Conservation (phyloP, 2,888 invertebrate genomes). For the Plemyria rubiginata region DNA sequence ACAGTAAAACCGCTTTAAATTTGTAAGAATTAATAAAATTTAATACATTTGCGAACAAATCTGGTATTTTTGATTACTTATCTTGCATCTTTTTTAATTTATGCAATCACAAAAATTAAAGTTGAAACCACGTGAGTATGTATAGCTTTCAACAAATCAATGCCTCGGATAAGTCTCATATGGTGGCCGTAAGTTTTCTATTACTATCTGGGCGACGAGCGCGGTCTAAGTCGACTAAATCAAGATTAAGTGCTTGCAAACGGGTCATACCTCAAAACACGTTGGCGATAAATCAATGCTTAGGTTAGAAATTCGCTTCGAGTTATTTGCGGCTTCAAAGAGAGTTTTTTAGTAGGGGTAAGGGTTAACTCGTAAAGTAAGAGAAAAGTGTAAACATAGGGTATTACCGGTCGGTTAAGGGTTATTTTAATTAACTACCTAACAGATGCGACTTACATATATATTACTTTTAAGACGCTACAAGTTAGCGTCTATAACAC, state of each 20-base stretch:
- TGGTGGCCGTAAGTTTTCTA: conserved; percentile 70
- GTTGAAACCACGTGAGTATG: no score
- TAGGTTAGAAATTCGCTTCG: conserved; percentile 74
- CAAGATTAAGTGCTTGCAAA: conserved; percentile 76
- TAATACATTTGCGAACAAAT: no score
- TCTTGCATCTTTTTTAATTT: no score
- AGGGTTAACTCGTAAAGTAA: conserved; percentile 55
- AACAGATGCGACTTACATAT: not conserved
- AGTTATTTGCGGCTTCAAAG: conserved; percentile 75
- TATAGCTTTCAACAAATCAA: conserved; percentile 21
- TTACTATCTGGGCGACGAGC: conserved; percentile 65
- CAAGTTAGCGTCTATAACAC: not conserved
- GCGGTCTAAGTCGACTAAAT: conserved; percentile 71
- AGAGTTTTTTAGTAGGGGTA: conserved; percentile 57
- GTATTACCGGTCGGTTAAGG: conserved; percentile 21
- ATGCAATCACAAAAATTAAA: no score
- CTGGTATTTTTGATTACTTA: no score
- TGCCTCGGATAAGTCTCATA: conserved; percentile 50
- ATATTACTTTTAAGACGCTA: no score
- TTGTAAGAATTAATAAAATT: no score
- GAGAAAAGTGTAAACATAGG: conserved; percentile 32
- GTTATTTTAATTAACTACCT: conserved; percentile 10
- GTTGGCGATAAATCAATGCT: conserved; percentile 75
- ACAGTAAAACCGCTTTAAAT: no score
- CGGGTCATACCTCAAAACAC: conserved; percentile 73